Evolutionary conservation across 1,140 invertebrate species (phyloP), one percentile per base, ranked within the genome.

Genomic region (Lordiphosa mommai): DNA sequence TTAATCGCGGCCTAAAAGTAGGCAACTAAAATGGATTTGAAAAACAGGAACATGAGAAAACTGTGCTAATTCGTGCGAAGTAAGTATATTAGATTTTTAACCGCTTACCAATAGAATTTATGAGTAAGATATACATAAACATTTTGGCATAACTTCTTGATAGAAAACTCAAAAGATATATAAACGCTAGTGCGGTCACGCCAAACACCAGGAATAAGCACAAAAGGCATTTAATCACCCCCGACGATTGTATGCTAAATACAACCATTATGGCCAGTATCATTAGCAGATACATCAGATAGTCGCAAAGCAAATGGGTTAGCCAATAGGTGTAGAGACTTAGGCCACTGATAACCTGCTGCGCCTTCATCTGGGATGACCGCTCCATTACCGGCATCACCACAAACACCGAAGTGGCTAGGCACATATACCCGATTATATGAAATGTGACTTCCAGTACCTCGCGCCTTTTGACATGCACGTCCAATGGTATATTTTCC

Each of bases 331-430:
- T 91, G 1, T 90, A 77, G 0, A 92, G 90, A 32, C 92, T 91
- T 0, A 94, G 92, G 1, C 95, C 95, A 23, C 93, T 94, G 27
- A 95, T 93, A 66, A 93, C 76, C 59, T 91, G 91, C 0, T 89
- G 88, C 0, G 90, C 77, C 56, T 90, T 90, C 49, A 90, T 88
- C 72, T 92, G 91, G 55, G 89, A 72, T 65, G 89, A 52, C 3
- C 89, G 77, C 90, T 93, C 93, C 65, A 91, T 90, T 2, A 93
- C 89, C 1, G 93, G 92, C 74, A 94, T 93, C 0, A 95, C 87
- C 0, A 94, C 90, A 70, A 94, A 93, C 68, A 93, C 93, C 0
- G 94, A 91, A 0, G 94, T 92, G 1, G 37, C 43, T 5, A 72
- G 12, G 27, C 51, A 6, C 0, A 72, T 8, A 16, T 59, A 77